Conservation (phyloP, 2,888 invertebrate species). For the Rotaria macrura region DNA sequence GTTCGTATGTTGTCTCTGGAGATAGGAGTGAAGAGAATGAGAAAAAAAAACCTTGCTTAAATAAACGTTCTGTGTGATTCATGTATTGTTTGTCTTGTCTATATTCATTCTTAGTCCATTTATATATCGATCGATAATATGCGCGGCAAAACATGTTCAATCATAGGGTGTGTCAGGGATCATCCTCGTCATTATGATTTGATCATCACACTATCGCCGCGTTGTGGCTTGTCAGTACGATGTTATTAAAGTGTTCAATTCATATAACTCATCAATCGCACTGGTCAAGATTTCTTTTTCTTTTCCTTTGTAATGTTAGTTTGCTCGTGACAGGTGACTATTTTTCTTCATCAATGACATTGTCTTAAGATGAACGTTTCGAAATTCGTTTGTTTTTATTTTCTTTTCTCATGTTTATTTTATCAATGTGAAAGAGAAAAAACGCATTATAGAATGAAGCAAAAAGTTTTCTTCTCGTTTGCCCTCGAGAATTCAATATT, state of each 20-base stretch:
- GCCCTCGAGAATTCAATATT: background rate
- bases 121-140: background rate
- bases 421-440: background rate
- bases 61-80: background rate
- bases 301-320: background rate
- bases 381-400: background rate
- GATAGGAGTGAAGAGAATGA: background rate
- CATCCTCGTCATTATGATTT: conserved; percentile 4
- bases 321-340: background rate
- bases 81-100: background rate
- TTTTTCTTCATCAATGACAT: background rate
- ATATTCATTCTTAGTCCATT: background rate
- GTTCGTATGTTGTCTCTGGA: background rate
- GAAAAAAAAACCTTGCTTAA: background rate
- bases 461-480: background rate
- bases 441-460: background rate
- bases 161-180: conserved; percentile 8
- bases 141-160: background rate
- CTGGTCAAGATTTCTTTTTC: background rate
- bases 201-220: background rate
- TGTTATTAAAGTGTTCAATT: conserved; percentile 5
- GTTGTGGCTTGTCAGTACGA: background rate
- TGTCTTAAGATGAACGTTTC: background rate
- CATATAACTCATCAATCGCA: background rate
- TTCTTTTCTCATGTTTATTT: background rate